Conservation (phyloP, 2,888 invertebrate genomes). For the Hirtodrosophila confusa region DNA sequence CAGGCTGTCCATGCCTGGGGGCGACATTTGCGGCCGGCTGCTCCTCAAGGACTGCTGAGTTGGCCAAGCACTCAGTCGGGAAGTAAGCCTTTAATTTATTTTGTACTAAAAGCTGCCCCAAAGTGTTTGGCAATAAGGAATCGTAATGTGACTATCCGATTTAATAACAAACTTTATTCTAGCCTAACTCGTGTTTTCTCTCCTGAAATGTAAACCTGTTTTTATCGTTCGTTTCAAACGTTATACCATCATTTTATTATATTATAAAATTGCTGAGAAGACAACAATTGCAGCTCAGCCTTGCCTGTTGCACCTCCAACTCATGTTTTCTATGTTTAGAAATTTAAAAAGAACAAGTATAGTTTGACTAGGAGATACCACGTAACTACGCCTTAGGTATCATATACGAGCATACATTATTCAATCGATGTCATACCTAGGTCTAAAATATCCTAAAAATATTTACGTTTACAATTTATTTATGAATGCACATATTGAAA, state of each 20-base stretch:
- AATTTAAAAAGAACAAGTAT: too few species aligned
- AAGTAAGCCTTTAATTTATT: constrained; percentile 35
- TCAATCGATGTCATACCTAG: too few species aligned
- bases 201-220: background rate
- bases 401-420: too few species aligned
- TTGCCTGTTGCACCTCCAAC: constrained; percentile 2
- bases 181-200: constrained; percentile 1
- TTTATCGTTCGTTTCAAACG: background rate
- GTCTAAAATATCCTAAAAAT: too few species aligned
- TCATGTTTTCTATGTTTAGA: too few species aligned
- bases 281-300: background rate
- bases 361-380: too few species aligned
- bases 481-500: too few species aligned
- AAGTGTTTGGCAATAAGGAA: constrained; percentile 7
- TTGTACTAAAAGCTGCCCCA: constrained; percentile 34
- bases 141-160: constrained; percentile 4
- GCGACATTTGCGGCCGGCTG: constrained; percentile 24
- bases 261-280: constrained; percentile 1
- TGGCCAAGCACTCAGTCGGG: background rate
- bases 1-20: too few species aligned
- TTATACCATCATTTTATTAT: constrained; percentile 4
- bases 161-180: constrained; percentile 5
- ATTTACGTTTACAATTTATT: too few species aligned
- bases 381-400: too few species aligned
- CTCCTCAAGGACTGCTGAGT: constrained; percentile 10